Evolutionary conservation across 2,113 vertebrate species (phyloP).

Genomic region (Manacus vitellinus): DNA sequence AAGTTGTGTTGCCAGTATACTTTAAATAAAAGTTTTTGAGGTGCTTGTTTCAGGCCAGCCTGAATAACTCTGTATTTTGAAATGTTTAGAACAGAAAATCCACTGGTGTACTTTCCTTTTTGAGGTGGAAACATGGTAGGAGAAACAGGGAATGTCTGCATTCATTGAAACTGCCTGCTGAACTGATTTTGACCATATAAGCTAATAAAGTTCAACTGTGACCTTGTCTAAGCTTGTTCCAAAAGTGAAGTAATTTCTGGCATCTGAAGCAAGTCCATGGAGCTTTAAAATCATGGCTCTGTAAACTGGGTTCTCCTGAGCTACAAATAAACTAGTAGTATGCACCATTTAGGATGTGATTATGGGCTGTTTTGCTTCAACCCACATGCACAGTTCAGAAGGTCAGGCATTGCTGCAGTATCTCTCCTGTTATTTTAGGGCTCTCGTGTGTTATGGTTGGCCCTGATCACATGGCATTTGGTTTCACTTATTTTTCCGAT

Average conservation of each 20-base stretch:
- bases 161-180: neutral
- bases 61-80: neutral
- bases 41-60: neutral
- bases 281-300: constrained; percentile 21
- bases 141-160: constrained; percentile 26
- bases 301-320: constrained; percentile 1
- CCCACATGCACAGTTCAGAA: constrained; percentile 64
- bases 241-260: constrained; percentile 59
- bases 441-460: constrained; percentile 73
- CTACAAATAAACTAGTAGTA: constrained; percentile 39
- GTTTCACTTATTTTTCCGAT: constrained; percentile 74
- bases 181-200: constrained; percentile 48
- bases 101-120: neutral
- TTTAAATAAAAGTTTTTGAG: neutral
- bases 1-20: neutral
- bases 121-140: neutral
- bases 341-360: constrained; percentile 4
- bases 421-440: constrained; percentile 75
- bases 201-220: constrained; percentile 42
- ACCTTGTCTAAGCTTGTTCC: constrained; percentile 26
- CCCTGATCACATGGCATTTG: constrained; percentile 56
- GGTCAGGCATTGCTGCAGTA: constrained; percentile 71
- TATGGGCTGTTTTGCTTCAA: constrained; percentile 59
- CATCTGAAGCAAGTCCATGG: neutral
- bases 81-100: neutral